Evolutionary conservation across 2,888 invertebrate genomes (phyloP).

Genomic region (Lingula anatina): DNA sequence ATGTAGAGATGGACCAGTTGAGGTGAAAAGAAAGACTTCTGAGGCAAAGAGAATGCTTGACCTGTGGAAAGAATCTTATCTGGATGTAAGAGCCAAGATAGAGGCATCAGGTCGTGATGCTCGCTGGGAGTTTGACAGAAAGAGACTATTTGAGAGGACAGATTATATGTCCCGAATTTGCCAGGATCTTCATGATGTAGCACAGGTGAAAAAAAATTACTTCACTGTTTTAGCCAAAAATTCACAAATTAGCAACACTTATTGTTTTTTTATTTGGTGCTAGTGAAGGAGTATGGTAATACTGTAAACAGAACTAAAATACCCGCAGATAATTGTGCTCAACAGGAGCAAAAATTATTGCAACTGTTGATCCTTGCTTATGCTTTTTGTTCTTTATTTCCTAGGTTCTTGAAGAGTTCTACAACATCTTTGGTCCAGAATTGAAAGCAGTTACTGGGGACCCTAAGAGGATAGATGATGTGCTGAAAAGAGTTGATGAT

Average conservation of each 20-base stretch:
- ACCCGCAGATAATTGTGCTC: too few relatives aligned
- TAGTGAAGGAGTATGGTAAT: too few relatives aligned
- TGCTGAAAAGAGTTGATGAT: constrained; percentile 73
- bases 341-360: too few relatives aligned
- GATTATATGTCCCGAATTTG: constrained; percentile 81
- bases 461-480: constrained; percentile 78
- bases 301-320: too few relatives aligned
- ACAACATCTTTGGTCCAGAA: constrained; percentile 82
- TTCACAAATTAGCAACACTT: too few relatives aligned
- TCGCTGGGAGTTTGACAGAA: constrained; percentile 88
- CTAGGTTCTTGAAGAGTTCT: constrained; percentile 77
- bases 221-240: too few relatives aligned
- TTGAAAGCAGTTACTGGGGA: constrained; percentile 82
- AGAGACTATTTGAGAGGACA: constrained; percentile 72
- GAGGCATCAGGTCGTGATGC: constrained; percentile 78
- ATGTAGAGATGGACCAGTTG: constrained; percentile 38
- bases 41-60: constrained; percentile 67
- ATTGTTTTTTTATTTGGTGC: not conserved
- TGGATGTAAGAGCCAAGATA: constrained; percentile 74
- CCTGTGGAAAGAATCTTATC: constrained; percentile 71
- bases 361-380: too few relatives aligned
- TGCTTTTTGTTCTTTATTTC: constrained; percentile 8
- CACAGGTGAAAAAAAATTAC: constrained; percentile 58
- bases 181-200: constrained; percentile 71
- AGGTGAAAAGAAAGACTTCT: constrained; percentile 57